Percentiles rank a stretch among this genome's conserved stretches.
phyloP scores from a whole-genome alignment of 2,113 vertebrate species.

The Rynchops niger region DNA sequence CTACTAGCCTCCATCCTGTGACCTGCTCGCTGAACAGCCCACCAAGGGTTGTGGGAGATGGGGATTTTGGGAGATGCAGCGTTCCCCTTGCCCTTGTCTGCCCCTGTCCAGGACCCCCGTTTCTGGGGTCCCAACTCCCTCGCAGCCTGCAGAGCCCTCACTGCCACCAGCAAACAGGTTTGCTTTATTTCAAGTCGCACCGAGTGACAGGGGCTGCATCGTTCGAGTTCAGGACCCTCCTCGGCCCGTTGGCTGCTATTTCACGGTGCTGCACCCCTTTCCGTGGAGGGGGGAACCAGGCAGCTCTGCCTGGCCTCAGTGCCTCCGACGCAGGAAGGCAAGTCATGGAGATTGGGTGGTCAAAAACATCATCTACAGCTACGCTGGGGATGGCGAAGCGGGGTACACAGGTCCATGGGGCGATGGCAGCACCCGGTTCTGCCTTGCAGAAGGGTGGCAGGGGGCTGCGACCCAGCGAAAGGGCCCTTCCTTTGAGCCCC shows the following conservation, averaged over 20 bases:
- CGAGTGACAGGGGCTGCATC: accelerated
- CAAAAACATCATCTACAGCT: accelerated
- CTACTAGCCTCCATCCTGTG: neutral
- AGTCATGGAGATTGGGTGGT: neutral
- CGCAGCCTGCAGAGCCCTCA: neutral
- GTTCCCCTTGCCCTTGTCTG: neutral
- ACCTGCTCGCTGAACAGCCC: neutral
- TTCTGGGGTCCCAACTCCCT: neutral
- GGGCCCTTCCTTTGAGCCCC: neutral
- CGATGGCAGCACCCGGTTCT: neutral
- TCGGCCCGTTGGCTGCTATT: neutral
- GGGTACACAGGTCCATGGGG: accelerated
- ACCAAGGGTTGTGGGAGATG: neutral
- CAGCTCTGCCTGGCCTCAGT: neutral
- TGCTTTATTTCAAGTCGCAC: neutral
- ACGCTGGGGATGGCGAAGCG: neutral
- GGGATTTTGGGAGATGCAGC: neutral
- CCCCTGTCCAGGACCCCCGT: neutral
- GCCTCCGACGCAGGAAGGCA: accelerated
- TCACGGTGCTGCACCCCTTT: accelerated
- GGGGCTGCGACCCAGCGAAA: neutral
- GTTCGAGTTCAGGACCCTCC: neutral
- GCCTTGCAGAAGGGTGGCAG: neutral
- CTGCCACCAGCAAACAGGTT: accelerated
- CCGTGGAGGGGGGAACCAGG: neutral